phyloP scores from a whole-genome alignment of 2,797 vertebrate genomes.

The Sebastes paucispinis region DNA sequence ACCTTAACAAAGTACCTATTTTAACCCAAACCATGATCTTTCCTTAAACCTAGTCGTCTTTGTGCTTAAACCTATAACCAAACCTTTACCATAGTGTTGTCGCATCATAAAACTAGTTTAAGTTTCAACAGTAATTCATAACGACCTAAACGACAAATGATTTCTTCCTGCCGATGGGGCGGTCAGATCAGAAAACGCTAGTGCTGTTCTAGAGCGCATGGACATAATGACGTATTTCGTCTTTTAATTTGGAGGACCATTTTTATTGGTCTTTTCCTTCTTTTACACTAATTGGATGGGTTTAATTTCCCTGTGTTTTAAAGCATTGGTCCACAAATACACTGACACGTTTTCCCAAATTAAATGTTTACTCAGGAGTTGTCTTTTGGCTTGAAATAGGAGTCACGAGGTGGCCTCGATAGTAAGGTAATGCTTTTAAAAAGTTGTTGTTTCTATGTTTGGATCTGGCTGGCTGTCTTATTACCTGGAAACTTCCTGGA shows the following conservation, averaged over 20 bases:
- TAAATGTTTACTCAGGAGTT: neutral
- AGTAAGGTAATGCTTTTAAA: conserved; percentile 24
- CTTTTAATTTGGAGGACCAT: neutral
- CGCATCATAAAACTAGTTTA: neutral
- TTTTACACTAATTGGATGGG: conserved; percentile 21
- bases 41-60: neutral
- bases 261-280: neutral
- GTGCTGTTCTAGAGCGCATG: neutral
- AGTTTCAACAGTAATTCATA: neutral
- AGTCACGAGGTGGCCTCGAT: neutral
- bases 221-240: neutral
- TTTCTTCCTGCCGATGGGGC: neutral
- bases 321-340: conserved; percentile 6
- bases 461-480: conserved; percentile 30
- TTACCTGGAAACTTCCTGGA: conserved; percentile 45
- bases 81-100: no score
- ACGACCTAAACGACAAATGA: neutral
- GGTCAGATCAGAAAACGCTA: neutral
- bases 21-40: neutral
- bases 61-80: neutral
- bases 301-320: conserved; percentile 15
- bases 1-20: neutral
- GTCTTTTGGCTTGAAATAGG: neutral
- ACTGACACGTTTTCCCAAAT: neutral
- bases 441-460: conserved; percentile 21